Base-by-base conservation (phyloP, 1,140 invertebrate species). In the Drosophila saltans region DNA sequence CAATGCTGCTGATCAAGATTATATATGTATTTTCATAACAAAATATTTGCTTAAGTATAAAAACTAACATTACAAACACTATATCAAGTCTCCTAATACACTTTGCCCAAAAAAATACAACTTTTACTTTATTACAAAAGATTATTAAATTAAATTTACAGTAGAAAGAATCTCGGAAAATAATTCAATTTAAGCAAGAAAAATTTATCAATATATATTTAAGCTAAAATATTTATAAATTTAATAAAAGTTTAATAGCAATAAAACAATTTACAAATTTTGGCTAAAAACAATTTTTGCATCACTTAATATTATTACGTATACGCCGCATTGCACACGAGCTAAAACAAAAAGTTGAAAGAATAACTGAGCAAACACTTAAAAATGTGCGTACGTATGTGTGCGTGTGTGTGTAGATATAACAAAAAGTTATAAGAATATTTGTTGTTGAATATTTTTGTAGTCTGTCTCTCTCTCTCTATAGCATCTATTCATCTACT, bases 381-480 rank as follows among this genome's bases (percentile, higher is more conserved):
- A 61, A 45, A 70, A 69, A 66, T 77, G 60, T 30, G 28, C 4
- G 28, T 30, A 4, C 28, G 4, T 30, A 4, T 30, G 28, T 30
- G 28, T 30, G 28, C 4, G 28, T 30, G 28, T 30, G 4, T 30
- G 28, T 30, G 28, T 65, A 55, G 61, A 55, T 24, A 58, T 70
- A 69, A 59, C 30, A 58, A 41, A 72, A 73, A 81, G 57, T 55
- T 60, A 70, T 71, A 66, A 43, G 57, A 86, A 79, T 79, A 75
- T 52, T 52, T 52, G 45, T 52, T 52, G 45, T 52, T 52, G 9
- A 24, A 52, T 52, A 52, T 52, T 78, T 69, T 78, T 55, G 56
- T 66, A 45, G 69, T 56, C 77, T 75, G 66, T 66, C 73, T 72
- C 66, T 59, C 66, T 57, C 28, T 30, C 16, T 16, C 16, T 16